These are phyloP conservation scores for Embidobia sp. DNA, from an alignment of 2,888 invertebrate genomes.

Conservation along the genomic window DNA sequence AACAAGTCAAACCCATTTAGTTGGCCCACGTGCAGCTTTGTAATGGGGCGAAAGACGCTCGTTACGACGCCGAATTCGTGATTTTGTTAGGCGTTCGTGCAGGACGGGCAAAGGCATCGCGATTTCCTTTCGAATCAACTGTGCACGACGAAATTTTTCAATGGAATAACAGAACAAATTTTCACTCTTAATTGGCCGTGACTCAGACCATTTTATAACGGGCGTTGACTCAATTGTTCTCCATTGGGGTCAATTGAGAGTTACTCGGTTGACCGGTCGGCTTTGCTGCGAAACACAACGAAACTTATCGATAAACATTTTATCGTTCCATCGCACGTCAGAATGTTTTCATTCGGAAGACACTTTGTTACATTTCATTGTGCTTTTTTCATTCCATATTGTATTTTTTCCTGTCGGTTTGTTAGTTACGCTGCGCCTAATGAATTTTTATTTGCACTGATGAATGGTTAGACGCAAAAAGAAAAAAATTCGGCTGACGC, in stretches of 20 bases:
- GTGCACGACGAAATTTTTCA: constrained; percentile 47
- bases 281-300: constrained; percentile 22
- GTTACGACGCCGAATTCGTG: not conserved
- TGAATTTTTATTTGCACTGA: too few relatives aligned
- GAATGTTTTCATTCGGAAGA: not conserved
- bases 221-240: constrained; percentile 60
- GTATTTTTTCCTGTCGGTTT: too few relatives aligned
- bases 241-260: constrained; percentile 61
- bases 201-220: constrained; percentile 63
- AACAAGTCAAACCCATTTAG: constrained; percentile 55
- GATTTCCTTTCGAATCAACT: constrained; percentile 24
- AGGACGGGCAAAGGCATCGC: not conserved
- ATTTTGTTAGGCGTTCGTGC: not conserved
- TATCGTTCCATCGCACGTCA: not conserved
- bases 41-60: too few relatives aligned
- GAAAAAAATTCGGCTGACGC: too few relatives aligned
- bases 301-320: constrained; percentile 51
- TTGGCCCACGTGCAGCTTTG: too few relatives aligned
- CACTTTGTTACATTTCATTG: too few relatives aligned
- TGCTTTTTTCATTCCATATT: too few relatives aligned
- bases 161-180: constrained; percentile 54
- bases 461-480: too few relatives aligned
- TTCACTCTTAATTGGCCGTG: constrained; percentile 65
- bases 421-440: too few relatives aligned
- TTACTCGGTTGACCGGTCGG: constrained; percentile 31